Evolutionary conservation across 2,113 vertebrate species (phyloP), one percentile per base, ranked within the genome.

Genomic region (Artemisiospiza belli): DNA sequence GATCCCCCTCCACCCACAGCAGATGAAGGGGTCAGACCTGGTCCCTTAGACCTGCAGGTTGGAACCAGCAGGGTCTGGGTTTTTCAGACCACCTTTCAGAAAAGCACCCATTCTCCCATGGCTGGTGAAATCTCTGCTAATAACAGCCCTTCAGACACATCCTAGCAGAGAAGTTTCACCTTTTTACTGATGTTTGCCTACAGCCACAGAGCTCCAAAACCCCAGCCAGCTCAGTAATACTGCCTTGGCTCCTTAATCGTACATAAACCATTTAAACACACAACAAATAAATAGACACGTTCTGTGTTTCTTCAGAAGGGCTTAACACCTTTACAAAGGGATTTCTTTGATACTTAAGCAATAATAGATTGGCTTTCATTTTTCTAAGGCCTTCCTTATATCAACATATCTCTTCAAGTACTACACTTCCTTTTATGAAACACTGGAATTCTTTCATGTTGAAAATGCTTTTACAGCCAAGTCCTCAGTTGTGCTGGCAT

Each of bases 401-500:
- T 98, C 89, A 96, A 96, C 96, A 96, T 98, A 94, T 96, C 96
- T 97, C 91, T 94, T 98, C 98, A 98, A 98, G 98, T 98, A 96
- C 98, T 97, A 97, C 97, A 98, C 98, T 98, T 98, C 97, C 98
- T 98, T 98, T 98, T 97, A 98, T 98, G 98, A 98, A 98, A 98
- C 31, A 22, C 92, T 98, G 98, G 98, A 98, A 98, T 98, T 98
- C 98, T 98, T 98, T 99, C 98, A 98, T 98, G 98, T 98, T 97
- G 95, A 97, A 98, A 98, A 98, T 64, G 96, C 97, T 98, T 98
- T 98, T 90, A 96, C 84, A 95, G 97, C 93, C 95, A 97, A 96
- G 84, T 92, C 51, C 90, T 92, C 86, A 93, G 92, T 96, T 95
- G 73, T 63, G 51, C 90, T 96, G 96, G 94, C 94, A 87, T 97